Evolutionary conservation across 2,888 invertebrate species (phyloP).

Genomic region (Volucella zonaria): DNA sequence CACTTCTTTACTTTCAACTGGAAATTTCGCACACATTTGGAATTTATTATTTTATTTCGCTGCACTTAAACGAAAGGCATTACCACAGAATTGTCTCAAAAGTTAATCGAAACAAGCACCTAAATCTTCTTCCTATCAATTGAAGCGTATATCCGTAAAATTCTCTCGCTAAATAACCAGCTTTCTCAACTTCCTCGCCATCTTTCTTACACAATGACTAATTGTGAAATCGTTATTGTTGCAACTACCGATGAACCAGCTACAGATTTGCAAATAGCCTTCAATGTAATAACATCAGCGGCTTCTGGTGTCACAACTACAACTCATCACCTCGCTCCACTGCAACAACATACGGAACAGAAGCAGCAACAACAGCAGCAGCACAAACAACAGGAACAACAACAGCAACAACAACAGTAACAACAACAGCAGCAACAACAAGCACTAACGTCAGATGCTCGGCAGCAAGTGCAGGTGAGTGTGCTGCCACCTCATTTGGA

Average conservation of each 20-base stretch:
- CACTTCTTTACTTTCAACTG: constrained; percentile 62
- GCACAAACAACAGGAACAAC: too few relatives aligned
- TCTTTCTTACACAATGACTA: constrained; percentile 78
- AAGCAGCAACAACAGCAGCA: too few relatives aligned
- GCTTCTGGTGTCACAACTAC: constrained; percentile 81
- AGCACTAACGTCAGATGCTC: constrained; percentile 74
- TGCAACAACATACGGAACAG: constrained; percentile 75
- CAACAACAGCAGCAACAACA: constrained; percentile 80
- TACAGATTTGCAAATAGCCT: constrained; percentile 80
- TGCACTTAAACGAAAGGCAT: constrained; percentile 70
- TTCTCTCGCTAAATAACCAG: not conserved
- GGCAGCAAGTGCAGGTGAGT: constrained; percentile 58
- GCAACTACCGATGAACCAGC: constrained; percentile 77
- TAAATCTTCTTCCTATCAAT: constrained; percentile 32
- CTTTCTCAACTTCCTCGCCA: constrained; percentile 27
- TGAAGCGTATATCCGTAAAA: constrained; percentile 9
- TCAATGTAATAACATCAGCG: constrained; percentile 80
- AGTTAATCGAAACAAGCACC: constrained; percentile 59
- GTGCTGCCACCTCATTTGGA: constrained; percentile 62
- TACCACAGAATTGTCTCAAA: constrained; percentile 67
- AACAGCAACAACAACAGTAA: constrained; percentile 74
- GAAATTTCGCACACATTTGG: constrained; percentile 69
- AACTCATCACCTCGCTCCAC: constrained; percentile 76
- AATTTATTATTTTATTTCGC: constrained; percentile 65
- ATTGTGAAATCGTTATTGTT: constrained; percentile 82